Percentiles rank a stretch among this genome's conserved stretches.
These are phyloP conservation scores for Saccopteryx leptura DNA, from an alignment of 2,113 vertebrate genomes.

Conservation along the genomic window DNA sequence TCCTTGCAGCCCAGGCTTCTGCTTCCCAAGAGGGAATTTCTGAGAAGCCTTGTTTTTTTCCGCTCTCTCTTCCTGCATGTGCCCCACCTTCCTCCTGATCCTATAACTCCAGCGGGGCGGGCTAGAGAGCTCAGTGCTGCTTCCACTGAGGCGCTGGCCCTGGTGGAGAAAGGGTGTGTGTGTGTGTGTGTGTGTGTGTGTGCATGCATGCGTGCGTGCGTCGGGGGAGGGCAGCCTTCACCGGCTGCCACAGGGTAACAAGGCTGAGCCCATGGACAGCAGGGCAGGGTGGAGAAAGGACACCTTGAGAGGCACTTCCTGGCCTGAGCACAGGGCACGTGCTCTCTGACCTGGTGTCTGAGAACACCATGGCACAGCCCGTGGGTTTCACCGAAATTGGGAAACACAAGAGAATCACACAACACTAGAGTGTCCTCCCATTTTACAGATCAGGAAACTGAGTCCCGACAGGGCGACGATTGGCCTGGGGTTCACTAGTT, in stretches of 20 bases:
- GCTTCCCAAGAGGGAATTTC: not conserved
- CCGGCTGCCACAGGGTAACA: not conserved
- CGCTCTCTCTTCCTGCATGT: not conserved
- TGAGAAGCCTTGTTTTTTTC: not conserved
- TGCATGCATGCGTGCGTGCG: accelerated
- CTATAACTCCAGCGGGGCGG: accelerated
- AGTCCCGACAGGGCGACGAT: not conserved
- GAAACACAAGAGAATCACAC: not conserved
- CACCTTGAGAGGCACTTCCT: not conserved
- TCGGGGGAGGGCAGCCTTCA: not conserved
- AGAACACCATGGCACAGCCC: not conserved
- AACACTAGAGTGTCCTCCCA: not conserved
- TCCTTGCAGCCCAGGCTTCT: not conserved
- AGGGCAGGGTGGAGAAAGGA: not conserved
- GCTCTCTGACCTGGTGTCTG: not conserved
- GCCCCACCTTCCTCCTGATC: not conserved
- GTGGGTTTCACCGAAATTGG: not conserved
- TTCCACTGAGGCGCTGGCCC: not conserved
- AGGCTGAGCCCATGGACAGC: not conserved
- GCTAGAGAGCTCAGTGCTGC: not conserved
- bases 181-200: too few relatives aligned
- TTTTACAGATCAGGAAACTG: not conserved
- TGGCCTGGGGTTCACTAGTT: not conserved
- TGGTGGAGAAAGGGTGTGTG: not conserved
- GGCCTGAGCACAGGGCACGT: not conserved